phyloP scores from a whole-genome alignment of 2,797 vertebrate genomes.

The Chrysocyon brachyurus region DNA sequence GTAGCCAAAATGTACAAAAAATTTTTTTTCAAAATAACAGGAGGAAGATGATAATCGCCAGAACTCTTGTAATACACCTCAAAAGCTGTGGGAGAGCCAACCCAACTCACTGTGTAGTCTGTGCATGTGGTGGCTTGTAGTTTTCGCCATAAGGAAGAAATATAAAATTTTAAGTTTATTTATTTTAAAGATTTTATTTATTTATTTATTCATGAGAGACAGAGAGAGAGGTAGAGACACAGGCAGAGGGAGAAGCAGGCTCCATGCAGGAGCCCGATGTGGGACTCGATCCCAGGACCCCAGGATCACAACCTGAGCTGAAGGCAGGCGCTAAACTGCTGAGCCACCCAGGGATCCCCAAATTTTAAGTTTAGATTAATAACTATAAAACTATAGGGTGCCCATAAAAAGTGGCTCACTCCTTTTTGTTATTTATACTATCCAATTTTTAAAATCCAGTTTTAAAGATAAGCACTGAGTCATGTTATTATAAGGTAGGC shows the following conservation, averaged over 20 bases:
- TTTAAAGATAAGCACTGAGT: slow-evolving; percentile 72
- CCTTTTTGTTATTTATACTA: slow-evolving; percentile 50
- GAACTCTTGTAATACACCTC: slow-evolving; percentile 68
- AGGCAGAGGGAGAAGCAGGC: too few relatives aligned
- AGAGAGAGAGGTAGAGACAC: too few relatives aligned
- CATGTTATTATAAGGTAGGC: slow-evolving; percentile 44
- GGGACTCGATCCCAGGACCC: too few relatives aligned
- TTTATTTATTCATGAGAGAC: too few relatives aligned
- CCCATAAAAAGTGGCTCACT: slow-evolving; percentile 67
- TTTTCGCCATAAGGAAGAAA: slow-evolving; percentile 59
- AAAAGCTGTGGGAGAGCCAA: slow-evolving; percentile 50
- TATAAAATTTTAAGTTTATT: slow-evolving; percentile 40
- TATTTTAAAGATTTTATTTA: too few relatives aligned
- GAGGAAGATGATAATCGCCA: slow-evolving; percentile 65
- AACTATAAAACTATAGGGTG: slow-evolving; percentile 72
- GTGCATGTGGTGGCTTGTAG: slow-evolving; percentile 19
- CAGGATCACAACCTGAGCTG: too few relatives aligned
- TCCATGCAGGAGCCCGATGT: too few relatives aligned
- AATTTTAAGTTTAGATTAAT: not conserved
- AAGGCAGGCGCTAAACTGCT: too few relatives aligned
- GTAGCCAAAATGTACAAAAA: slow-evolving; percentile 86
- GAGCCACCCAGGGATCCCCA: too few relatives aligned
- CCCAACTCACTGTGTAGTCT: not conserved
- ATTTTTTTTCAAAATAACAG: slow-evolving; percentile 74
- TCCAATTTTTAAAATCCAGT: slow-evolving; percentile 68